Conservation (phyloP, 2,797 vertebrate species). For the Sebastes kiyomatsui region DNA sequence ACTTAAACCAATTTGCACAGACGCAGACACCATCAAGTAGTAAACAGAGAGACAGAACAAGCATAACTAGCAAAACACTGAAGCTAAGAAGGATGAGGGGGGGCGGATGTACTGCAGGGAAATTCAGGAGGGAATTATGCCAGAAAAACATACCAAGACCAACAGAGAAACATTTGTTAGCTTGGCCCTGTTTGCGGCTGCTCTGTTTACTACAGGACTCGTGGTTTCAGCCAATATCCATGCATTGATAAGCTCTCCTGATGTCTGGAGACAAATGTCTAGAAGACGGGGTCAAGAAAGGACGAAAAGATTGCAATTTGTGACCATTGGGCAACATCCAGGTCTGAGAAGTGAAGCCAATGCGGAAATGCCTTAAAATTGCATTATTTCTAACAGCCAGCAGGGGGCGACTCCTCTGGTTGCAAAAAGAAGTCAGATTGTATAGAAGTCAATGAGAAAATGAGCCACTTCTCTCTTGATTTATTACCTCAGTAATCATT, state of each 20-base stretch:
- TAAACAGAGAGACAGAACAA: neutral
- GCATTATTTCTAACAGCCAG: too few relatives aligned
- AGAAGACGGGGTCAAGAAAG: neutral
- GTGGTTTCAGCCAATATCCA: neutral
- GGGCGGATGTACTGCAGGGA: neutral
- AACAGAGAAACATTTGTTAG: neutral
- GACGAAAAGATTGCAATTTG: neutral
- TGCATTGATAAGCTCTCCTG: neutral
- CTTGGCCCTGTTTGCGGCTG: neutral
- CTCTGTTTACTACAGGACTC: neutral
- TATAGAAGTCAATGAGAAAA: too few relatives aligned
- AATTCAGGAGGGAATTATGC: neutral
- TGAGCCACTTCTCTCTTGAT: neutral
- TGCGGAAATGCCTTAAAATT: rapidly evolving
- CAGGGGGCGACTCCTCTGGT: neutral
- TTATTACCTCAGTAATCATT: neutral
- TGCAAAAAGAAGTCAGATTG: too few relatives aligned
- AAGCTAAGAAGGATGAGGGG: neutral
- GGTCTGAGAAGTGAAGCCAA: neutral
- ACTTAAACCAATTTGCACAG: conserved; percentile 29
- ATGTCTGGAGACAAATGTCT: neutral
- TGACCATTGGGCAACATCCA: neutral
- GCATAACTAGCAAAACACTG: neutral
- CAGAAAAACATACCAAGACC: neutral
- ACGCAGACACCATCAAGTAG: neutral